Evolutionary conservation across 30 jellyfish, hydroid and myxozoan species (phyloP).

Genomic region (Chironex yamaguchii): DNA sequence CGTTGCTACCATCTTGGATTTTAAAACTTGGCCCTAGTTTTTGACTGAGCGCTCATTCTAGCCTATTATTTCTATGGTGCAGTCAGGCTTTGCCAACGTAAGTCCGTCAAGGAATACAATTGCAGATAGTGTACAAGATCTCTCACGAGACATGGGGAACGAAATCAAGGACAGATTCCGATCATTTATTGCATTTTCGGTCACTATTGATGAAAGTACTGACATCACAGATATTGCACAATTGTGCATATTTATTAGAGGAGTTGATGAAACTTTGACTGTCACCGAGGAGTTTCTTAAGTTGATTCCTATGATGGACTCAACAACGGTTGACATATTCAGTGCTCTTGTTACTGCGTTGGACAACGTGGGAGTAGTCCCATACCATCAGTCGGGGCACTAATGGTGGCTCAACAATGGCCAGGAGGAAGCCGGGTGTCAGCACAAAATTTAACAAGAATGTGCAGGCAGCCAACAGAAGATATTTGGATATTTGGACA

Average conservation of each 20-base stretch:
- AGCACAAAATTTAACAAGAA: too few species aligned
- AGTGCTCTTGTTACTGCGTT: constrained; percentile 20
- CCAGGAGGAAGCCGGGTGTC: constrained; percentile 39
- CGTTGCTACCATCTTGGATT: too few species aligned
- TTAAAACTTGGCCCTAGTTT: too few species aligned
- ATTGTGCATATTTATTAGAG: constrained; percentile 1
- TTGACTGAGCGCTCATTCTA: too few species aligned
- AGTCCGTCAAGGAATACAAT: not conserved
- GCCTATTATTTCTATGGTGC: too few species aligned
- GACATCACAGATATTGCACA: not conserved
- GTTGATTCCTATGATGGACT: too few species aligned
- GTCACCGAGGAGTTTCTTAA: constrained; percentile 31
- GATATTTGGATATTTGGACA: too few species aligned
- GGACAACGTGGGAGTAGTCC: constrained; percentile 52
- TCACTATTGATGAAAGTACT: not conserved
- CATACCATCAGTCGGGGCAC: constrained; percentile 18
- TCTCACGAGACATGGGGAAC: not conserved
- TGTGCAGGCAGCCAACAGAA: too few species aligned
- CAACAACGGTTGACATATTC: too few species aligned
- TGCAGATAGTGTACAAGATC: not conserved
- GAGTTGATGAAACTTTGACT: constrained; percentile 44
- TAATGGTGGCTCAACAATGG: constrained; percentile 16
- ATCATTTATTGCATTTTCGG: not conserved
- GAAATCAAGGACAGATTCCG: not conserved
- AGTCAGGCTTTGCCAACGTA: not conserved